phyloP scores from a whole-genome alignment of 2,888 invertebrate species.

The Strigamia transsilvanica region DNA sequence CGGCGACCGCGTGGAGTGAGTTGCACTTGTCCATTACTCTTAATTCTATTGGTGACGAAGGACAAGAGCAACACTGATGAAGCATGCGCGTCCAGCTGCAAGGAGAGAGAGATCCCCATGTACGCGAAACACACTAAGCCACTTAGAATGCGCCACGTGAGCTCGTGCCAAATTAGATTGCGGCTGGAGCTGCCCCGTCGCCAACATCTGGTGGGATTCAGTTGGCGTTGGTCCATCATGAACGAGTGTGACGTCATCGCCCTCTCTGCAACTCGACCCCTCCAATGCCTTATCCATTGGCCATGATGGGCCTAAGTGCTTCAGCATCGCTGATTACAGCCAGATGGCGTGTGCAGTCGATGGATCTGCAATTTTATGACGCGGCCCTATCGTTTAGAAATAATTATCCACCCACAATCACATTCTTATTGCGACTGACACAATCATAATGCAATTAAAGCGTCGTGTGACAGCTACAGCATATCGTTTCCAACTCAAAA shows the following conservation, averaged over 20 bases:
- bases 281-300: slow-evolving; percentile 25
- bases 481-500: too few relatives aligned
- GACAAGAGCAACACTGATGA: slow-evolving; percentile 36
- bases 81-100: slow-evolving; percentile 14
- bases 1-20: background rate
- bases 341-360: slow-evolving; percentile 36
- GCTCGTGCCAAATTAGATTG: slow-evolving; percentile 50
- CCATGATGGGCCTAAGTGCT: slow-evolving; percentile 42
- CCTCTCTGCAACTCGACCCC: background rate
- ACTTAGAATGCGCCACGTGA: slow-evolving; percentile 46
- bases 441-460: slow-evolving; percentile 36
- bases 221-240: slow-evolving; percentile 46
- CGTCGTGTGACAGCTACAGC: background rate
- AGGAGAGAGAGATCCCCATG: slow-evolving; percentile 1
- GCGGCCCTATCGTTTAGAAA: slow-evolving; percentile 38
- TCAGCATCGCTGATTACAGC: slow-evolving; percentile 36
- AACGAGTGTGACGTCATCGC: slow-evolving; percentile 16
- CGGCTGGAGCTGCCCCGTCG: slow-evolving; percentile 43
- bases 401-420: slow-evolving; percentile 38
- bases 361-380: slow-evolving; percentile 34
- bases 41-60: slow-evolving; percentile 43
- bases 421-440: slow-evolving; percentile 24
- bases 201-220: slow-evolving; percentile 47
- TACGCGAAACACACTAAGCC: slow-evolving; percentile 48
- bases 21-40: slow-evolving; percentile 49